These are phyloP conservation scores for Gyrodactylus bullatarudis DNA, from an alignment of 1,140 invertebrate species.

Conservation along the genomic window DNA sequence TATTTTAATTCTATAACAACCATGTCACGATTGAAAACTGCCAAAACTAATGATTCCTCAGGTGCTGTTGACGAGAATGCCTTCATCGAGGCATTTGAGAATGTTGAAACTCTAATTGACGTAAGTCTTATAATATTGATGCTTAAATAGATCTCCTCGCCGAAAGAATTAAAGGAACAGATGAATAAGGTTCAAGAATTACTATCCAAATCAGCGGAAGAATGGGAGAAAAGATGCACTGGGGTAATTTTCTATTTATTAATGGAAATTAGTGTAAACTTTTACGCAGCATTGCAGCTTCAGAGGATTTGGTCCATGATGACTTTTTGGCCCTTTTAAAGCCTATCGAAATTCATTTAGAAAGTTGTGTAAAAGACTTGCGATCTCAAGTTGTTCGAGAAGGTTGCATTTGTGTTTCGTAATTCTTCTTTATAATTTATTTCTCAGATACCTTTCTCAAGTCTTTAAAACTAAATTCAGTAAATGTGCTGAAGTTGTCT, in stretches of 20 bases:
- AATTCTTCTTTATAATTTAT: slow-evolving; percentile 9
- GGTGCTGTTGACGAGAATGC: slow-evolving; percentile 54
- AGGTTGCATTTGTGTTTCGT: slow-evolving; percentile 60
- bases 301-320: slow-evolving; percentile 41
- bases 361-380: slow-evolving; percentile 50
- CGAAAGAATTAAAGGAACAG: slow-evolving; percentile 44
- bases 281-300: slow-evolving; percentile 36
- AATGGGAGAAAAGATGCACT: slow-evolving; percentile 56
- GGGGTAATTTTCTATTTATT: neutral
- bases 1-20: neutral
- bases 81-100: slow-evolving; percentile 48
- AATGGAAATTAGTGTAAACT: slow-evolving; percentile 33
- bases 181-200: slow-evolving; percentile 36
- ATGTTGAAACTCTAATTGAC: slow-evolving; percentile 12
- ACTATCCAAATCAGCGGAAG: slow-evolving; percentile 40
- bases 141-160: slow-evolving; percentile 32
- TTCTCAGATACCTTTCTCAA: slow-evolving; percentile 37
- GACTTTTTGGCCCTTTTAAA: slow-evolving; percentile 46
- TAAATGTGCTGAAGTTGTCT: slow-evolving; percentile 40
- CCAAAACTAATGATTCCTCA: slow-evolving; percentile 15
- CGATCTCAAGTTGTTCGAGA: slow-evolving; percentile 61
- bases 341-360: slow-evolving; percentile 39
- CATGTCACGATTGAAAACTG: neutral
- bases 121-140: too few relatives aligned
- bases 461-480: slow-evolving; percentile 44